Percentiles rank a stretch among this genome's conserved stretches.
These are phyloP conservation scores for Melolontha melolontha DNA, from an alignment of 2,888 invertebrate genomes.

Conservation along the genomic window DNA sequence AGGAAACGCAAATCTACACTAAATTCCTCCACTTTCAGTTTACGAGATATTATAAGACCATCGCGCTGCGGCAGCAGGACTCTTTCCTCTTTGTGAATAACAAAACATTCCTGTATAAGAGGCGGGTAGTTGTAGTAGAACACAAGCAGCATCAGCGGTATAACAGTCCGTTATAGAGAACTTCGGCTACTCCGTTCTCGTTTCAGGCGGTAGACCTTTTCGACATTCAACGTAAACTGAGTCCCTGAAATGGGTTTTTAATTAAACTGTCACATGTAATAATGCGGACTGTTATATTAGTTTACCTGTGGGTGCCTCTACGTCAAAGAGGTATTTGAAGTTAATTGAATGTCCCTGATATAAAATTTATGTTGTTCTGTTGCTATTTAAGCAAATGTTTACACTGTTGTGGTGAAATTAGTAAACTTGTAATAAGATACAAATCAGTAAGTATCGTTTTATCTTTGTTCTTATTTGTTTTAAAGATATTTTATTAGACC, in stretches of 20 bases:
- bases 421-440: no score
- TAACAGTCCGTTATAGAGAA: neutral
- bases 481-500: no score
- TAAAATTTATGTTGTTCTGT: conserved; percentile 4
- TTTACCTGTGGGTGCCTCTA: conserved; percentile 30
- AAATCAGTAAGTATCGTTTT: no score
- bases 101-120: conserved; percentile 31
- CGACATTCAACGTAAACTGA: conserved; percentile 11
- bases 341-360: conserved; percentile 28
- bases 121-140: neutral
- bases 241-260: conserved; percentile 36
- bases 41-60: conserved; percentile 26
- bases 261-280: conserved; percentile 37
- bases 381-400: no score
- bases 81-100: conserved; percentile 35
- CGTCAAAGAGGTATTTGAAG: conserved; percentile 33
- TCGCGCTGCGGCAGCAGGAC: neutral
- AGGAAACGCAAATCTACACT: conserved; percentile 53
- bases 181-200: conserved; percentile 10
- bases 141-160: no score
- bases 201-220: neutral
- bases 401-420: no score
- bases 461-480: no score
- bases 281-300: conserved; percentile 27
- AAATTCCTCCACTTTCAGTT: conserved; percentile 51